phyloP scores from a whole-genome alignment of 2,113 vertebrate species.

The Bubalus kerabau region DNA sequence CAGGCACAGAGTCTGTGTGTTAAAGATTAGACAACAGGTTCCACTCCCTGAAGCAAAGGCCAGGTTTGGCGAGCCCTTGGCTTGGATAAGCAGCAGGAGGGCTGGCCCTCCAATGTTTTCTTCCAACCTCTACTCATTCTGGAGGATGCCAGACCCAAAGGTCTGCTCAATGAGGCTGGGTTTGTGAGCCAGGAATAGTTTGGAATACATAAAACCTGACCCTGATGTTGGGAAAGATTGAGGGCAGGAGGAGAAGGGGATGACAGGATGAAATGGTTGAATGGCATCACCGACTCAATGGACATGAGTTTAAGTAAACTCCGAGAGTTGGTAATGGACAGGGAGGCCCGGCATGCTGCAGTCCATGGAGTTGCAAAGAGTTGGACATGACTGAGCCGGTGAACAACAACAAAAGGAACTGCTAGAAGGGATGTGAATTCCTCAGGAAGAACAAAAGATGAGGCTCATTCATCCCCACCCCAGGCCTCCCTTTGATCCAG shows the following conservation, averaged over 20 bases:
- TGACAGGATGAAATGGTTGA: neutral
- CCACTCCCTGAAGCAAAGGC: neutral
- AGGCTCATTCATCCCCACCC: neutral
- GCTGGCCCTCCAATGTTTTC: accelerated
- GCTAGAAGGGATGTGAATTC: neutral
- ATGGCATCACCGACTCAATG: neutral
- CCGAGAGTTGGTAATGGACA: neutral
- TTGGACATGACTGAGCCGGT: neutral
- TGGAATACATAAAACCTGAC: neutral
- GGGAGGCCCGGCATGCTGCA: neutral
- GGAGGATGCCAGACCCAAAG: neutral
- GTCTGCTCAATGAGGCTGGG: neutral
- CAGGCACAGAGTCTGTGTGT: neutral
- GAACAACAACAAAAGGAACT: neutral
- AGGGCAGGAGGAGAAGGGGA: neutral
- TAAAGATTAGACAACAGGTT: neutral
- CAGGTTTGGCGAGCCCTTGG: neutral
- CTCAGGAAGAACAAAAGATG: neutral
- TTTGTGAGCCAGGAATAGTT: neutral
- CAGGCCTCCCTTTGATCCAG: neutral
- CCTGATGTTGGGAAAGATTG: neutral
- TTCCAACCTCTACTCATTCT: neutral
- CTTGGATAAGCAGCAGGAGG: neutral
- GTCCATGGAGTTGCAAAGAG: neutral
- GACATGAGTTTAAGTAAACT: neutral